Percentiles rank a stretch among this genome's conserved stretches.
phyloP scores from a whole-genome alignment of 1,140 invertebrate genomes.

The Drosophila pseudoobscura region DNA sequence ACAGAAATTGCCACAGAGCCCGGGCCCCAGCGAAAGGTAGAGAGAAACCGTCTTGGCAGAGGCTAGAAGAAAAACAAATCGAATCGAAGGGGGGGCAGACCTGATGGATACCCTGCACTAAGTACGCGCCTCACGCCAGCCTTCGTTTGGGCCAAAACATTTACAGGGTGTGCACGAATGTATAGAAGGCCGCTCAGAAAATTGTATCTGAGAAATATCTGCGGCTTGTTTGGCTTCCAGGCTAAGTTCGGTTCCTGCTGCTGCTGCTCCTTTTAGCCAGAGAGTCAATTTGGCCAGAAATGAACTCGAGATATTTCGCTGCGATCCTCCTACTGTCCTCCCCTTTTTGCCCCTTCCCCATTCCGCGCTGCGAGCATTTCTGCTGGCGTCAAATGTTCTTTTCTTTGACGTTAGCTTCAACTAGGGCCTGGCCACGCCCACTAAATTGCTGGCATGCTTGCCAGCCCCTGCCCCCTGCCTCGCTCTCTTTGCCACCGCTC shows the following conservation, averaged over 20 bases:
- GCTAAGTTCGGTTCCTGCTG: slow-evolving; percentile 29
- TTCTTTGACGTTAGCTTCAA: slow-evolving; percentile 54
- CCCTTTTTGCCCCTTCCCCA: background rate
- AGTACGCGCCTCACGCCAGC: too few species aligned
- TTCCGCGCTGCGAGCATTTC: slow-evolving; percentile 38
- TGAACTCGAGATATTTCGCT: slow-evolving; percentile 68
- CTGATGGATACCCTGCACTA: background rate
- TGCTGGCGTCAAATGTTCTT: slow-evolving; percentile 65
- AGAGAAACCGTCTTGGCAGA: slow-evolving; percentile 7
- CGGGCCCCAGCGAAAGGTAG: slow-evolving; percentile 30
- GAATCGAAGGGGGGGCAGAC: background rate
- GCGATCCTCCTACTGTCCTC: slow-evolving; percentile 17
- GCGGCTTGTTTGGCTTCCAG: slow-evolving; percentile 71
- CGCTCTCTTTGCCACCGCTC: slow-evolving; percentile 30
- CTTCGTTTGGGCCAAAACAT: background rate
- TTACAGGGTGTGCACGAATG: slow-evolving; percentile 16
- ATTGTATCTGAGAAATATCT: slow-evolving; percentile 71
- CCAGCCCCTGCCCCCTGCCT: background rate
- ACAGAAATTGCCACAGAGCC: slow-evolving; percentile 21
- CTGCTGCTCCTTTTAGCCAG: slow-evolving; percentile 49
- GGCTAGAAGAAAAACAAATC: background rate
- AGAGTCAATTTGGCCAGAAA: slow-evolving; percentile 81
- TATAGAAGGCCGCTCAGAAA: slow-evolving; percentile 45
- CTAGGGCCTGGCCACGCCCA: slow-evolving; percentile 70
- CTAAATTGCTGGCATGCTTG: slow-evolving; percentile 72